phyloP scores from a whole-genome alignment of 2,888 invertebrate species.

The Endotricha flammealis region DNA sequence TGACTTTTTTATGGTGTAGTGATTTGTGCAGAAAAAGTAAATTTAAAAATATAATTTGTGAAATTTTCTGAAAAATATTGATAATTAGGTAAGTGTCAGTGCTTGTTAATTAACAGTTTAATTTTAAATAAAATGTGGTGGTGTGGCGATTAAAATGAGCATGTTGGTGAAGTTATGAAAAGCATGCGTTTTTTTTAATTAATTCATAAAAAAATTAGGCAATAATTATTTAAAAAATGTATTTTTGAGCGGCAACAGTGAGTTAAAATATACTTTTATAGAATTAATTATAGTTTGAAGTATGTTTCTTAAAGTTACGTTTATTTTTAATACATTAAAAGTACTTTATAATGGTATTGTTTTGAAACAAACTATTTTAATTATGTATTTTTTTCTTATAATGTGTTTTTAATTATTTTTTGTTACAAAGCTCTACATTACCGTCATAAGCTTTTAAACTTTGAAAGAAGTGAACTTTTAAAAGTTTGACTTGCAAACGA shows the following conservation, averaged over 20 bases:
- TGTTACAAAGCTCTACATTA: too few species aligned
- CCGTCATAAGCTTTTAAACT: too few species aligned
- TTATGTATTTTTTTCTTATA: too few species aligned
- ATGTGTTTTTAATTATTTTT: too few species aligned
- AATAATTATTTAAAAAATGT: neutral
- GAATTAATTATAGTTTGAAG: too few species aligned
- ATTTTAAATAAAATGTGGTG: slow-evolving; percentile 49
- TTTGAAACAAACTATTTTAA: too few species aligned
- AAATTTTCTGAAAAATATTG: slow-evolving; percentile 16
- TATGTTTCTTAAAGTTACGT: too few species aligned
- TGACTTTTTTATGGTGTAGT: slow-evolving; percentile 6
- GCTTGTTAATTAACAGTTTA: slow-evolving; percentile 54
- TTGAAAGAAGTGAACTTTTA: too few species aligned
- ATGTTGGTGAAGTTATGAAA: slow-evolving; percentile 47
- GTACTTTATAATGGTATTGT: too few species aligned
- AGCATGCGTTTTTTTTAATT: slow-evolving; percentile 44
- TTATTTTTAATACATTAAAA: too few species aligned
- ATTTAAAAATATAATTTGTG: neutral
- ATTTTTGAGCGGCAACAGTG: slow-evolving; percentile 7
- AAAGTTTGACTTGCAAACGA: too few species aligned
- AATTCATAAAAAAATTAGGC: neutral
- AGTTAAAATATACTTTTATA: slow-evolving; percentile 1
- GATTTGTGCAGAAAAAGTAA: slow-evolving; percentile 3
- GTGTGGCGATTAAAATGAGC: slow-evolving; percentile 62
- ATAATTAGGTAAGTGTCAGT: slow-evolving; percentile 64